Evolutionary conservation across 2,797 vertebrate species (phyloP).

Genomic region (Dallia pectoralis): DNA sequence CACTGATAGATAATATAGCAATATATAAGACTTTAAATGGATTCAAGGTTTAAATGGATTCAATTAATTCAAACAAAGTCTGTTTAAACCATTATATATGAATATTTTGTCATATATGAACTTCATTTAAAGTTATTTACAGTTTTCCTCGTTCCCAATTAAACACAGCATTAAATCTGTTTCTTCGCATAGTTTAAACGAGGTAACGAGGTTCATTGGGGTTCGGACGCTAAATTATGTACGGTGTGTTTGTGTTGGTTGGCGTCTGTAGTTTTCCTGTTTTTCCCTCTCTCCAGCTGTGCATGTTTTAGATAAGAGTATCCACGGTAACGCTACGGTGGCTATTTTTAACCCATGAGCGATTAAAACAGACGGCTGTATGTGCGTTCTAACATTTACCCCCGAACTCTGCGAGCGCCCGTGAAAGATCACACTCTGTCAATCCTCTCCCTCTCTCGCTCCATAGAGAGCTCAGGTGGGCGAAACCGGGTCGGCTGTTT

Average conservation of each 20-base stretch:
- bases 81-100: not conserved
- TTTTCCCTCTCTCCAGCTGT: not conserved
- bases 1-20: too few species aligned
- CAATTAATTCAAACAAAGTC: not conserved
- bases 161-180: too few species aligned
- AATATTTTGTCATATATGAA: too few species aligned
- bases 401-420: constrained; percentile 27
- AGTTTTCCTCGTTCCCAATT: too few species aligned
- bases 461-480: not conserved
- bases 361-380: not conserved
- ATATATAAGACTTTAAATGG: too few species aligned
- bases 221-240: not conserved
- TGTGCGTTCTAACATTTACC: constrained; percentile 34
- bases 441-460: not conserved
- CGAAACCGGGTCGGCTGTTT: not conserved
- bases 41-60: too few species aligned
- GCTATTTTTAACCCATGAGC: not conserved
- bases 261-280: not conserved
- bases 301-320: not conserved
- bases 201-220: not conserved
- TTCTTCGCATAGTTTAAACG: too few species aligned
- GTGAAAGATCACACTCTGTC: constrained; percentile 38
- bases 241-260: not conserved
- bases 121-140: too few species aligned
- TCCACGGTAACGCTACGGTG: not conserved